Conservation (phyloP, 2,797 vertebrate species). For the Rallus crepitans region DNA sequence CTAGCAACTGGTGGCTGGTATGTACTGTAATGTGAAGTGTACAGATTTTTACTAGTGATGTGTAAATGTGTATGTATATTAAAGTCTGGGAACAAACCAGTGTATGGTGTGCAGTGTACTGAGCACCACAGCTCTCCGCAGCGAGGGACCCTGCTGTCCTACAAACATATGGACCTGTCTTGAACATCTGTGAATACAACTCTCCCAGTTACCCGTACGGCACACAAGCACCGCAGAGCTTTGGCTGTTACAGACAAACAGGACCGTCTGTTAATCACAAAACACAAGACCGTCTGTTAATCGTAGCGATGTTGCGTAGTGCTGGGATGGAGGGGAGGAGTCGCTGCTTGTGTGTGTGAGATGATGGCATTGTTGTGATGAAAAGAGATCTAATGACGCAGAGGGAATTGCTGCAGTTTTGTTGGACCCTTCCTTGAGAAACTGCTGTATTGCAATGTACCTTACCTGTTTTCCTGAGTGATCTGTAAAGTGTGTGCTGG, state of each 20-base stretch:
- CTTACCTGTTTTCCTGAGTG: neutral
- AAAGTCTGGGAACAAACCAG: constrained; percentile 70
- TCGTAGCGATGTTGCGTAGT: neutral
- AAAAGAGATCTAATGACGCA: neutral
- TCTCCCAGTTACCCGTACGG: neutral
- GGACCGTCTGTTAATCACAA: neutral
- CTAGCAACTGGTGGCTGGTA: constrained; percentile 79
- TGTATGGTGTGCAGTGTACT: constrained; percentile 9
- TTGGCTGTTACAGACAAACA: too few relatives aligned
- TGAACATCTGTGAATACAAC: neutral
- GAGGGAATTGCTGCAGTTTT: neutral
- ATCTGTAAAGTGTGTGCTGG: neutral
- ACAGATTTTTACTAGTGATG: constrained; percentile 81
- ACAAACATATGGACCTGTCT: neutral
- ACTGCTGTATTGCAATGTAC: neutral
- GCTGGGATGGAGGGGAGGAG: neutral
- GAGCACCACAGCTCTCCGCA: neutral
- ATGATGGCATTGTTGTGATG: neutral
- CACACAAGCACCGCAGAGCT: neutral
- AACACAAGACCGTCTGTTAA: neutral
- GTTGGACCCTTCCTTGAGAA: neutral
- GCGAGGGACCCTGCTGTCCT: neutral
- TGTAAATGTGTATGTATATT: constrained; percentile 81
- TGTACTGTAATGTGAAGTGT: constrained; percentile 83
- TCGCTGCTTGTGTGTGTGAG: neutral